These are phyloP conservation scores for Cryptotermes secundus DNA, from an alignment of 1,140 invertebrate genomes.

Conservation along the genomic window DNA sequence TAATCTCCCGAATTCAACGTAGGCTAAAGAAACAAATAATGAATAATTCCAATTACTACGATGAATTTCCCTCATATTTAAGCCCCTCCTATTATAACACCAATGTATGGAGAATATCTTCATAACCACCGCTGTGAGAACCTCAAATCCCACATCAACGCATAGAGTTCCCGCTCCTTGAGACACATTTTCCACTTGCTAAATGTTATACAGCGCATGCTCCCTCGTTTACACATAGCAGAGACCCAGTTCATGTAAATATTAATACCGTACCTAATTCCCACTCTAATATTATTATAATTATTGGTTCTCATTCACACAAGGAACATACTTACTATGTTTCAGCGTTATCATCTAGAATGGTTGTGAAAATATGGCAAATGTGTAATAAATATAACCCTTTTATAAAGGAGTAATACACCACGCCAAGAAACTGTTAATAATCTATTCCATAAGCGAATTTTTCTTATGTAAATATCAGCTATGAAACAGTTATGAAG, in stretches of 20 bases:
- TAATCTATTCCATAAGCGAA: background rate
- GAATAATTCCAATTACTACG: background rate
- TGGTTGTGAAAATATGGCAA: slow-evolving; percentile 25
- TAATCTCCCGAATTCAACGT: background rate
- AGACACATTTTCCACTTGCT: background rate
- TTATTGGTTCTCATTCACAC: background rate
- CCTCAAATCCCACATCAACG: no score
- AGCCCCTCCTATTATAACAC: background rate
- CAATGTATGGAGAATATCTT: no score
- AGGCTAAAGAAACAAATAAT: background rate
- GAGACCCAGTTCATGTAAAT: background rate
- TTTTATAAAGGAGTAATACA: slow-evolving; percentile 31
- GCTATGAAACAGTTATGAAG: background rate
- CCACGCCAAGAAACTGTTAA: background rate
- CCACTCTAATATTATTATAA: background rate
- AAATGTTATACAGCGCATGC: background rate
- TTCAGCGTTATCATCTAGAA: background rate
- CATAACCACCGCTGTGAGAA: no score
- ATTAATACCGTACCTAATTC: background rate
- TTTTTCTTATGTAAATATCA: background rate
- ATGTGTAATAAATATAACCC: slow-evolving; percentile 3
- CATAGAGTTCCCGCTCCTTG: background rate
- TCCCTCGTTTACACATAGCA: background rate
- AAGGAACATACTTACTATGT: slow-evolving; percentile 22
- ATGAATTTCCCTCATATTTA: background rate